Evolutionary conservation across 2,113 vertebrate species (phyloP), one percentile per base, ranked within the genome.

Genomic region (Nerophis ophidion): DNA sequence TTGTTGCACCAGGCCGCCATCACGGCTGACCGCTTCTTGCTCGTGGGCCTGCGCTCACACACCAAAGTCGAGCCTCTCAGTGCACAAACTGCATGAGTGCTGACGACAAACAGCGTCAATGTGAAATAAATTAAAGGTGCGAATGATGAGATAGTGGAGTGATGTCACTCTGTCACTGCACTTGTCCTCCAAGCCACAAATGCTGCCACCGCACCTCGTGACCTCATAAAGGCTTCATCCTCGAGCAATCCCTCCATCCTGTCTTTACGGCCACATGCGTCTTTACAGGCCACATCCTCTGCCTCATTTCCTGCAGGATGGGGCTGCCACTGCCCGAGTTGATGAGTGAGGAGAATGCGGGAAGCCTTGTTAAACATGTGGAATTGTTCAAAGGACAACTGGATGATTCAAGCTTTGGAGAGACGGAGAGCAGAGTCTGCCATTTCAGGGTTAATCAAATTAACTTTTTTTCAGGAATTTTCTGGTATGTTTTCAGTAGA

Each of bases 291-390:
- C 77, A 78, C 63, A 79, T 80, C 70, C 68, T 66, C 70, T 82
- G 72, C 60, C 76, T 85, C 63, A 79, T 79, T 85, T 84, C 83
- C 86, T 86, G 79, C 26, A 64, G 48, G 35, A 65, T 55, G 51
- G 53, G 75, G 66, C 49, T 12, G 1, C 60, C n/a, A 15, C 50
- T 16, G 19, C 53, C 50, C 46, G 10, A 56, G 55, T 33, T 7
- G 17, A 42, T n/a, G 44, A 53, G 70, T 48, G 42, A 52, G 36
- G 64, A 49, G 49, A 61, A 70, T 6, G 6, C 47, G 15, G 63
- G 42, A 64, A 64, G 59, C 45, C 57, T 59, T 53, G 65, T 79
- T 74, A 68, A 54, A 42, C 63, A 55, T 35, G 47, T 36, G 44
- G 48, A 60, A 53, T 34, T 52, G 35, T 1, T 8, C n/a, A 48